phyloP scores from a whole-genome alignment of 2,888 invertebrate genomes.

The Hypolimnas misippus region DNA sequence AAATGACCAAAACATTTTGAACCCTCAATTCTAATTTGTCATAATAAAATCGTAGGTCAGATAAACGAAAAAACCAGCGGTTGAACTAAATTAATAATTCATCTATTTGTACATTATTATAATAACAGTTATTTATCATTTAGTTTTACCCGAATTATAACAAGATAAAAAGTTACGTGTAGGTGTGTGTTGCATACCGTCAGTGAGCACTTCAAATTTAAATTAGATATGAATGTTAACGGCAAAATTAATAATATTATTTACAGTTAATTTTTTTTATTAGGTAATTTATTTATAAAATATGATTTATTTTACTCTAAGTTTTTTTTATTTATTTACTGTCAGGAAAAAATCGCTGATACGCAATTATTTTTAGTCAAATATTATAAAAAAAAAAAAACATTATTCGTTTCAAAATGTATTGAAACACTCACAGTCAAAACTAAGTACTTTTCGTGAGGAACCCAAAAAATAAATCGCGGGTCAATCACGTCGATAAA shows the following conservation, averaged over 20 bases:
- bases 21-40: not conserved
- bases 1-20: slow-evolving; percentile 35
- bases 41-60: slow-evolving; percentile 2
- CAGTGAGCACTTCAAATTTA: no score
- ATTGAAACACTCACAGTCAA: no score
- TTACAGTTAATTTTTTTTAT: no score
- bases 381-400: no score
- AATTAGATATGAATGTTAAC: no score
- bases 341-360: no score
- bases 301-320: no score
- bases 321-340: no score
- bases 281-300: no score
- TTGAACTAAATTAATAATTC: slow-evolving; percentile 60
- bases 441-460: not conserved
- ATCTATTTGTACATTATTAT: slow-evolving; percentile 51
- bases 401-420: no score
- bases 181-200: slow-evolving; percentile 9
- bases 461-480: not conserved
- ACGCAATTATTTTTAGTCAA: no score
- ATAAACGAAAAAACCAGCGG: slow-evolving; percentile 52
- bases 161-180: slow-evolving; percentile 20
- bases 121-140: slow-evolving; percentile 53
- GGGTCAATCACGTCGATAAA: not conserved
- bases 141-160: slow-evolving; percentile 50
- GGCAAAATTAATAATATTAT: no score